These are phyloP conservation scores for Cynodonichthys magdalenae DNA, from an alignment of 2,797 vertebrate species.

Conservation along the genomic window DNA sequence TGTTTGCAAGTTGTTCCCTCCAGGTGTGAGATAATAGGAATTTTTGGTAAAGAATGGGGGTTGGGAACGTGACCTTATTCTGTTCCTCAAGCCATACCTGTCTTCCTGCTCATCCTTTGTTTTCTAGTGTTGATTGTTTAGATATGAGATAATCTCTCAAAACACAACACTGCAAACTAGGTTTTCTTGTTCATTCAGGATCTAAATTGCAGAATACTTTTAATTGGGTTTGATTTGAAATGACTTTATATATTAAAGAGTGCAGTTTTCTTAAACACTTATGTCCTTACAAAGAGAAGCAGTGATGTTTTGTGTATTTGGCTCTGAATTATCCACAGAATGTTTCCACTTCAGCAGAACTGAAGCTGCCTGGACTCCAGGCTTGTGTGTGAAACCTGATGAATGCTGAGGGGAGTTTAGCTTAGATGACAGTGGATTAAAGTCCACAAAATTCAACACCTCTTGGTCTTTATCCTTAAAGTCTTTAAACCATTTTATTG, in stretches of 20 bases:
- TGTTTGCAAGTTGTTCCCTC: constrained; percentile 47
- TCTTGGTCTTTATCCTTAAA: neutral
- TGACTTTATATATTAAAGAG: neutral
- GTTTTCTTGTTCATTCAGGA: too few relatives aligned
- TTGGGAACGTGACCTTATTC: constrained; percentile 37
- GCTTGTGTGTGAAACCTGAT: neutral
- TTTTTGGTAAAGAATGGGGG: constrained; percentile 32
- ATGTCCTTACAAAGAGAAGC: too few relatives aligned
- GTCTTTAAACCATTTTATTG: neutral
- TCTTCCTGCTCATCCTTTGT: constrained; percentile 38
- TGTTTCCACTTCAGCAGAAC: neutral
- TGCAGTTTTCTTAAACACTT: too few relatives aligned
- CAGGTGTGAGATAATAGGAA: constrained; percentile 22
- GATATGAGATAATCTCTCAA: too few relatives aligned
- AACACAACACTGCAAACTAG: too few relatives aligned
- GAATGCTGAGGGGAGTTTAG: neutral
- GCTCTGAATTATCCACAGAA: too few relatives aligned
- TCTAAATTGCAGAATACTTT: neutral
- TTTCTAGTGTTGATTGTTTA: constrained; percentile 23
- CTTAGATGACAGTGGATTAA: neutral
- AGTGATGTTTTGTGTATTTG: too few relatives aligned
- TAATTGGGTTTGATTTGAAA: neutral
- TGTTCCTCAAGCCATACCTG: constrained; percentile 47
- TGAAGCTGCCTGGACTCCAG: neutral
- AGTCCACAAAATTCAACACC: neutral